These are phyloP conservation scores for Tachina fera DNA, from an alignment of 2,888 invertebrate species.

Conservation along the genomic window DNA sequence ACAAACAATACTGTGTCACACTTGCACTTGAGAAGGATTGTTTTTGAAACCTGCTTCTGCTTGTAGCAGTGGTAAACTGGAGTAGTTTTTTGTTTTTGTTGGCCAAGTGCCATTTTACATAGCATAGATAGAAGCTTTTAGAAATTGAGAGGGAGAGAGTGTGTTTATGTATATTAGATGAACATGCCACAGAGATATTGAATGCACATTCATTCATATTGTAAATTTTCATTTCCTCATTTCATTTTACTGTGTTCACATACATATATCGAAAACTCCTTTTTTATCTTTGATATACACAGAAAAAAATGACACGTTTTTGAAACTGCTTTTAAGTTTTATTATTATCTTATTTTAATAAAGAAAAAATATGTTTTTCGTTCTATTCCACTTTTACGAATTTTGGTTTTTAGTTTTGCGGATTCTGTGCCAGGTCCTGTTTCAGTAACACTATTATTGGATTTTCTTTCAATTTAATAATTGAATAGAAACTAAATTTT, in stretches of 20 bases:
- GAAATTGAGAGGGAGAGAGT: constrained; percentile 8
- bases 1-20: constrained; percentile 66
- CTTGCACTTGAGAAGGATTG: constrained; percentile 59
- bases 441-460: too few species aligned
- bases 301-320: too few species aligned
- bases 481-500: too few species aligned
- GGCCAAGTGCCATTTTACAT: constrained; percentile 51
- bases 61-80: constrained; percentile 40
- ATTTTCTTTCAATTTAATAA: too few species aligned
- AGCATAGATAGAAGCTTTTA: not conserved
- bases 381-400: too few species aligned
- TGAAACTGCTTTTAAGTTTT: too few species aligned
- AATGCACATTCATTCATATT: constrained; percentile 30
- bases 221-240: not conserved
- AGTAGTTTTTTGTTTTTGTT: constrained; percentile 47
- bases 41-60: not conserved
- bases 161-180: not conserved
- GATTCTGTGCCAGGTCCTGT: too few species aligned
- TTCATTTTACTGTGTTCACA: constrained; percentile 49
- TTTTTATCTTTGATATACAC: constrained; percentile 29
- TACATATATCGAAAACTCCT: constrained; percentile 29
- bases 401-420: too few species aligned
- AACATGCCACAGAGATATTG: not conserved
- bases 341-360: too few species aligned
- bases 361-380: too few species aligned